Evolutionary conservation across 2,888 invertebrate species (phyloP), one percentile per base, ranked within the genome.

Genomic region (Nezara viridula): DNA sequence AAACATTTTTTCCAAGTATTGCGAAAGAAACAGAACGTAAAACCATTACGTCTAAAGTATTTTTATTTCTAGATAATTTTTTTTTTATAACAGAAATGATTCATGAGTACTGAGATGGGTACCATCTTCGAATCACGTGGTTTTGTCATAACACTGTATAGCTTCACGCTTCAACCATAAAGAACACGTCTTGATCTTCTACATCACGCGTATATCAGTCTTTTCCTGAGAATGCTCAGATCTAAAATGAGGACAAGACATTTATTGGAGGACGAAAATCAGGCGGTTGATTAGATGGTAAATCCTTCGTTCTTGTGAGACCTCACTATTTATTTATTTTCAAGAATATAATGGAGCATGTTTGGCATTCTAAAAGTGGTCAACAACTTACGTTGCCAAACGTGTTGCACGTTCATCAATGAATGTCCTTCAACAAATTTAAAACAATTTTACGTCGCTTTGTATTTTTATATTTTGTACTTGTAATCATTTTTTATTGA

Each of bases 351-450:
- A 73, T 19, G 19, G 32, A 19, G 37, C 19, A 37, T 37, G 19
- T 37, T 73, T 73, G 37, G 32, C 32, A 21, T 73, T 73, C 66
- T 73, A 73, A 73, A 73, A 6, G 32, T 21, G 66, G 66, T 73
- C 32, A 73, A 73, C 66, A 73, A 37, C 32, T 37, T 73, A 9
- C 16, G 32, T 37, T 73, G 66, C 66, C 66, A 73, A 73, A 73
- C 32, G 19, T 73, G 66, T 37, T 12, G 1, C 19, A 21, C 37
- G 66, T 73, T 73, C 66, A 37, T 37, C 9, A 37, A 73, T 73
- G 66, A 73, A 73, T 19, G 66, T 73, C 66, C 66, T 73, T 73
- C 66, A 73, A 32, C 66, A 73, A 73, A 73, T 37, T 37, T 73
- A 73, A 37, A 73, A 37, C 66, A 37, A 73, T 73, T 60, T 37